Evolutionary conservation across 2,888 invertebrate genomes (phyloP), one percentile per base, ranked within the genome.

Genomic region (Crepidodera aurea): DNA sequence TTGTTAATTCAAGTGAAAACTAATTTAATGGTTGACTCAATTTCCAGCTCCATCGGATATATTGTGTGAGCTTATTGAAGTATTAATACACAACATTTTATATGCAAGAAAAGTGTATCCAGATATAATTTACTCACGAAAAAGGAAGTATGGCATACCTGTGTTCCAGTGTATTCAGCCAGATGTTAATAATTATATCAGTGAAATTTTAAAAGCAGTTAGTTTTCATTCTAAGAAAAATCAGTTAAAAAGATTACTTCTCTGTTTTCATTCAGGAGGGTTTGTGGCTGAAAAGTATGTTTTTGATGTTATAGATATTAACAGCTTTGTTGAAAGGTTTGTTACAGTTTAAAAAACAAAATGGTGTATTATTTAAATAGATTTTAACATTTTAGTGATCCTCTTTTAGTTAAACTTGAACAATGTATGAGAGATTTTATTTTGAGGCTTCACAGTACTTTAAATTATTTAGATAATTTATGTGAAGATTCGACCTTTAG

Each of bases 61-160:
- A 53, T 78, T 87, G n/a, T 71, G 86, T 56, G 90, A 90, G 79
- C 90, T 90, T 76, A 76, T 90, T 19, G 86, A 87, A 73, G 84
- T 89, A 18, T 84, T 87, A 0, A 84, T 90, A 63, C 87, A 90
- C 72, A 85, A 82, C 58, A 85, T 90, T 57, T 73, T 90, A 3
- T 87, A 84, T 71, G 79, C 83, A 58, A 77, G 86, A 55, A 84
- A 86, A 67, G 77, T 90, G 40, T 90, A 90, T 77, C 90, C 90
- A 1, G 80, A 82, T 60, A 84, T 83, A 71, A 84, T 89, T 70
- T 91, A 89, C 76, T 83, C 83, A 62, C 82, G 81, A 10, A 85
- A 84, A 73, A 87, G 84, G 72, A 87, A 89, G 69, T 90, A 90
- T 74, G 86, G 85, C 46, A 81, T 85, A 5, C 83, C 84, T 1